Conservation (phyloP, 2,797 vertebrate genomes). For the Scleropages formosus region DNA sequence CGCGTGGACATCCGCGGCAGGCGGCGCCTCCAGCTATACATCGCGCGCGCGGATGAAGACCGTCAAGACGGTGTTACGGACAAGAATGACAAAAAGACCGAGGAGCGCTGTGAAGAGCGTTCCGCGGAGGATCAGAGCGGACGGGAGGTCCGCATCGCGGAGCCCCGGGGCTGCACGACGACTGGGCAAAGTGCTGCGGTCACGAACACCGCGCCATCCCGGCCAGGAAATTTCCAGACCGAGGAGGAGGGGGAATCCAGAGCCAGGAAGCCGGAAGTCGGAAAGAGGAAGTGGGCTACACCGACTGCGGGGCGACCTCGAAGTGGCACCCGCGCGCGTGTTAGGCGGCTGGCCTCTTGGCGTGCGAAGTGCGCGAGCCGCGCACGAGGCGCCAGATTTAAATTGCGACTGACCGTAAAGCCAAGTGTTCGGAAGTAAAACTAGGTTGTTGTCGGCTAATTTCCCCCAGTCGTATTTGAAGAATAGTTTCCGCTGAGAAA, state of each 20-base stretch:
- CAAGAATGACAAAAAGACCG: too few relatives aligned
- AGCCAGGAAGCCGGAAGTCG: constrained; percentile 35
- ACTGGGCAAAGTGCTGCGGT: constrained; percentile 48
- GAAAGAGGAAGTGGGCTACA: not conserved
- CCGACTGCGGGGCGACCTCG: not conserved
- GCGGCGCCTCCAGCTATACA: constrained; percentile 76
- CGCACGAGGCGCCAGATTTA: not conserved
- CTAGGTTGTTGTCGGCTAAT: constrained; percentile 25
- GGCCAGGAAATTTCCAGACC: constrained; percentile 62
- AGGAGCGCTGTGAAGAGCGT: too few relatives aligned
- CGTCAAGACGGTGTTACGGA: too few relatives aligned
- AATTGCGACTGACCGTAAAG: not conserved
- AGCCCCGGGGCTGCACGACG: constrained; percentile 32
- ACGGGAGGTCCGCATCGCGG: constrained; percentile 49
- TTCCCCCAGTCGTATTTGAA: constrained; percentile 52
- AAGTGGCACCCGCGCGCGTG: not conserved
- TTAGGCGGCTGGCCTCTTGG: constrained; percentile 24
- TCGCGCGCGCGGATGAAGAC: constrained; percentile 46
- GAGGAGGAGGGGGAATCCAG: constrained; percentile 52
- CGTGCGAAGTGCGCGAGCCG: constrained; percentile 2
- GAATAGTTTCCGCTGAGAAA: constrained; percentile 55
- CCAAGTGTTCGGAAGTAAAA: not conserved
- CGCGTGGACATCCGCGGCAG: constrained; percentile 87
- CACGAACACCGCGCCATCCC: constrained; percentile 41
- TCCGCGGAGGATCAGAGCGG: constrained; percentile 32